Percentiles rank a stretch among this genome's conserved stretches.
Conservation (phyloP, 2,797 vertebrate genomes). For the Cephalopachus bancanus region DNA sequence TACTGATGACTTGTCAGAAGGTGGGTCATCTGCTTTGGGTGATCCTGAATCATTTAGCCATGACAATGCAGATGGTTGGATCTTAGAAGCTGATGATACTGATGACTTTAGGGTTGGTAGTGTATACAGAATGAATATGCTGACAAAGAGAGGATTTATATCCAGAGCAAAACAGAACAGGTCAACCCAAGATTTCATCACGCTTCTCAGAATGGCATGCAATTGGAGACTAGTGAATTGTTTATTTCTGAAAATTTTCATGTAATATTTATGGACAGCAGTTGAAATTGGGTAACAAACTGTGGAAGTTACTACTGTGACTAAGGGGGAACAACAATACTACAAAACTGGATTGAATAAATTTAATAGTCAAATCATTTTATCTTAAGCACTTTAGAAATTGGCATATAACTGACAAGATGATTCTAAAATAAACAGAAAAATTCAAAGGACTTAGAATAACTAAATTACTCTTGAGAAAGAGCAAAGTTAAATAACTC, state of each 20-base stretch:
- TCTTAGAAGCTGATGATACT: background rate
- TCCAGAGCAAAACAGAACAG: background rate
- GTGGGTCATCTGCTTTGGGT: background rate
- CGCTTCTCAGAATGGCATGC: background rate
- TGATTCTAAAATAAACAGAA: no score
- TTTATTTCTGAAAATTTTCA: background rate
- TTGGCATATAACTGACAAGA: background rate
- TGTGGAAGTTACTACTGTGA: background rate
- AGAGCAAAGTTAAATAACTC: no score
- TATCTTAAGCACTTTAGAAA: background rate
- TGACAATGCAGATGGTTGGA: background rate
- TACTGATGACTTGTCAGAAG: background rate
- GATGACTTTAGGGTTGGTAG: background rate
- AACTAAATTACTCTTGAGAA: no score
- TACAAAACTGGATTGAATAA: background rate
- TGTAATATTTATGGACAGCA: background rate
- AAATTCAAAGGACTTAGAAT: no score
- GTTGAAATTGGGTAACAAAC: background rate
- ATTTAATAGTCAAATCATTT: background rate
- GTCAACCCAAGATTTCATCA: background rate
- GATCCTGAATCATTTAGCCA: background rate
- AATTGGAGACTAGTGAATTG: background rate
- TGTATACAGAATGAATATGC: no score
- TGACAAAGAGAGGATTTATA: background rate
- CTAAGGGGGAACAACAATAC: no score